phyloP scores from a whole-genome alignment of 2,888 invertebrate species.

The Ophonus ardosiacus region DNA sequence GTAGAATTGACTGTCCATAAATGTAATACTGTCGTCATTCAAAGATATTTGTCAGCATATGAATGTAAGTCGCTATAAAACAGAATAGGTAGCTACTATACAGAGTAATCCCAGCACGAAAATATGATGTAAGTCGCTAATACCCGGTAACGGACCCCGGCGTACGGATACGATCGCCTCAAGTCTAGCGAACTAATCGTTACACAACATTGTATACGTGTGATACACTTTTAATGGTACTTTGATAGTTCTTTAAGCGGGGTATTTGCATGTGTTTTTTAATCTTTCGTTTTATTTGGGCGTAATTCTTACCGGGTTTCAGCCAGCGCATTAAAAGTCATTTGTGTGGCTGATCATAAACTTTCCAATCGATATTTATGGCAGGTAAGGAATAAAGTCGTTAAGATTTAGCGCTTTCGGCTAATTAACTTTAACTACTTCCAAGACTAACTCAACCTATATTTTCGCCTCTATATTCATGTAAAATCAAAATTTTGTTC shows the following conservation, averaged over 20 bases:
- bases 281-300: constrained; percentile 52
- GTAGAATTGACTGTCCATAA: not conserved
- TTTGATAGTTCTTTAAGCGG: constrained; percentile 62
- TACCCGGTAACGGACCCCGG: constrained; percentile 41
- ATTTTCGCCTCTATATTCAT: constrained; percentile 26
- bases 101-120: constrained; percentile 14
- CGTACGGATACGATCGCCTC: constrained; percentile 1
- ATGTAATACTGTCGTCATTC: not conserved
- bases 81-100: not conserved
- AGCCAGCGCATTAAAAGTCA: constrained; percentile 46
- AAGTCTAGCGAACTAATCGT: constrained; percentile 48
- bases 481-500: constrained; percentile 17
- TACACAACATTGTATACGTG: constrained; percentile 59
- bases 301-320: constrained; percentile 15
- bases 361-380: constrained; percentile 32
- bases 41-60: not conserved
- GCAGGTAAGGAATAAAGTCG: constrained; percentile 39
- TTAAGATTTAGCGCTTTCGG: constrained; percentile 38
- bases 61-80: not conserved
- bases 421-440: constrained; percentile 38
- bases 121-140: not conserved
- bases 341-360: constrained; percentile 48
- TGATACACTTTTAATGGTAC: constrained; percentile 60
- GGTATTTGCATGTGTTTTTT: constrained; percentile 61
- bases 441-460: constrained; percentile 7